These are phyloP conservation scores for Apolygus lucorum DNA, from an alignment of 1,140 invertebrate species.

Conservation along the genomic window DNA sequence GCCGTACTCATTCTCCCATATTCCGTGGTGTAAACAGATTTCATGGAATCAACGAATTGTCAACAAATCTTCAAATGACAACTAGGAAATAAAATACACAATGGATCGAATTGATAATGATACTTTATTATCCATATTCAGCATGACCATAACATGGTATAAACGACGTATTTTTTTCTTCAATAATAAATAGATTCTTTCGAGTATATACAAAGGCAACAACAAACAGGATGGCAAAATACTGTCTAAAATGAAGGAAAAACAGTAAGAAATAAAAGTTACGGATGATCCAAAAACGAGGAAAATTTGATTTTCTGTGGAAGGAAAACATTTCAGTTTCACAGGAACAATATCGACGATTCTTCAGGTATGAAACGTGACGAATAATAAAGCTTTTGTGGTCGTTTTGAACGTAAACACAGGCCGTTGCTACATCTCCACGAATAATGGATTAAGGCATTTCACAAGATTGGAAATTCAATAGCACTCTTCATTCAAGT, in stretches of 20 bases:
- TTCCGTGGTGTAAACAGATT: too few relatives aligned
- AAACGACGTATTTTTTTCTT: background rate
- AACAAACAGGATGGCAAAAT: conserved; percentile 9
- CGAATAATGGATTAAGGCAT: too few relatives aligned
- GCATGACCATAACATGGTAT: too few relatives aligned
- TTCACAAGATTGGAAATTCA: too few relatives aligned
- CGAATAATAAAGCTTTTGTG: background rate
- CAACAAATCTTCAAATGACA: too few relatives aligned
- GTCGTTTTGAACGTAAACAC: background rate
- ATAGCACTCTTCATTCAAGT: background rate
- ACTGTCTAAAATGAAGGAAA: background rate
- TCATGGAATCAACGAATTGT: too few relatives aligned
- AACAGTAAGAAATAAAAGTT: background rate
- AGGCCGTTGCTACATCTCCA: too few relatives aligned
- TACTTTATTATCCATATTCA: too few relatives aligned
- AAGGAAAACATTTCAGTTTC: background rate
- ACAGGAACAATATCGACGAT: background rate
- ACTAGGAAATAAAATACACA: too few relatives aligned
- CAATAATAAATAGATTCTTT: conserved; percentile 11
- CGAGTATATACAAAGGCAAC: conserved; percentile 12
- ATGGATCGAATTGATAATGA: too few relatives aligned
- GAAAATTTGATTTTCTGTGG: background rate
- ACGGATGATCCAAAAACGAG: background rate
- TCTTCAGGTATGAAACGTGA: background rate
- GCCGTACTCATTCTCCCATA: too few relatives aligned